Evolutionary conservation across 2,888 invertebrate genomes (phyloP).

Genomic region (Polymixis lichenea): DNA sequence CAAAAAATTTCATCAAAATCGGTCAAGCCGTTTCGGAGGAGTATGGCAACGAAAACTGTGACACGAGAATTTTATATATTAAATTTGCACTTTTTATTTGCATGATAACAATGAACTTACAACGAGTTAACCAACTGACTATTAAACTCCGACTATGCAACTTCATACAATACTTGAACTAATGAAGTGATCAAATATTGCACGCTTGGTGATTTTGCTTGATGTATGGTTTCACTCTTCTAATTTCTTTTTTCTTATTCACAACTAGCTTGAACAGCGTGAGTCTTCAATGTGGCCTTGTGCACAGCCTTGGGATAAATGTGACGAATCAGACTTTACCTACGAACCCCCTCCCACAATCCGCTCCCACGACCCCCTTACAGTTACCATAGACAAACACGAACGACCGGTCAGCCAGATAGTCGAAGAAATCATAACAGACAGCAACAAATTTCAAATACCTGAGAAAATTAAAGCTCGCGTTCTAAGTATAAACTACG

Average conservation of each 20-base stretch:
- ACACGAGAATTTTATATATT: too few relatives aligned
- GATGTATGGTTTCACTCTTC: conserved; percentile 65
- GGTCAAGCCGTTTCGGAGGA: too few relatives aligned
- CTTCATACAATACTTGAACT: neutral
- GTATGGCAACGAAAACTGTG: too few relatives aligned
- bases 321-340: conserved; percentile 82
- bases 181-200: neutral
- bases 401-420: conserved; percentile 77
- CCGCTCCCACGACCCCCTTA: conserved; percentile 62
- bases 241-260: conserved; percentile 74
- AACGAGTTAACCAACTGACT: neutral
- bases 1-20: too few relatives aligned
- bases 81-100: conserved; percentile 22
- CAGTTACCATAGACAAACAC: conserved; percentile 60
- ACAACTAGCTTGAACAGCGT: conserved; percentile 86
- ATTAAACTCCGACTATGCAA: neutral
- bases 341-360: conserved; percentile 75
- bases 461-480: conserved; percentile 79
- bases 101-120: neutral
- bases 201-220: conserved; percentile 36
- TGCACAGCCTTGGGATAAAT: conserved; percentile 83
- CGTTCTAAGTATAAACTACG: conserved; percentile 72
- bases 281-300: conserved; percentile 81
- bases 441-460: conserved; percentile 76
- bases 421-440: conserved; percentile 80